Evolutionary conservation across 1,140 invertebrate species (phyloP).

Genomic region (Plodia interpunctella): DNA sequence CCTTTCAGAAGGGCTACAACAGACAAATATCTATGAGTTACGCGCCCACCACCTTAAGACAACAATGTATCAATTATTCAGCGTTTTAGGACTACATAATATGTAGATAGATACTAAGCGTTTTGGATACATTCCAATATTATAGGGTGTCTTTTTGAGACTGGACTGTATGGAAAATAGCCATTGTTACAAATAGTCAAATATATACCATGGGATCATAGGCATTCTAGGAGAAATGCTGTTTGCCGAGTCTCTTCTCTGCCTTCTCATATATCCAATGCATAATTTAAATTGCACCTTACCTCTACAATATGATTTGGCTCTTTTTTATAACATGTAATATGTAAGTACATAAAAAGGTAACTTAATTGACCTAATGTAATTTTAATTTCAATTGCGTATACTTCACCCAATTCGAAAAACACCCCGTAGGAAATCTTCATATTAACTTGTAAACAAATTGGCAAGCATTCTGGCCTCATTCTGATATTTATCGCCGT

Average conservation of each 20-base stretch:
- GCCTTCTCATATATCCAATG: too few species aligned
- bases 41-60: conserved; percentile 6
- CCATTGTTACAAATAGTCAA: too few species aligned
- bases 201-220: too few species aligned
- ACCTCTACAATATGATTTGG: too few species aligned
- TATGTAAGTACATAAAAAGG: too few species aligned
- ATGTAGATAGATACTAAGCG: conserved; percentile 4
- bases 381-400: too few species aligned
- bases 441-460: background rate
- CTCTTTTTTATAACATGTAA: too few species aligned
- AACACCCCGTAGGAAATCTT: background rate
- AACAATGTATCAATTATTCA: conserved; percentile 12
- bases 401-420: too few species aligned
- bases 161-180: background rate
- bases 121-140: conserved; percentile 13
- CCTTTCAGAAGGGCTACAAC: background rate
- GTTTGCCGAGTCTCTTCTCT: too few species aligned
- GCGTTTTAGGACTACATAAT: background rate
- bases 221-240: too few species aligned
- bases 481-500: background rate
- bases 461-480: background rate
- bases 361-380: too few species aligned
- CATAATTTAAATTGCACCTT: too few species aligned
- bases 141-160: background rate
- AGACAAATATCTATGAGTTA: conserved; percentile 14